phyloP scores from a whole-genome alignment of 2,888 invertebrate genomes.

The Drosophila quinaria region DNA sequence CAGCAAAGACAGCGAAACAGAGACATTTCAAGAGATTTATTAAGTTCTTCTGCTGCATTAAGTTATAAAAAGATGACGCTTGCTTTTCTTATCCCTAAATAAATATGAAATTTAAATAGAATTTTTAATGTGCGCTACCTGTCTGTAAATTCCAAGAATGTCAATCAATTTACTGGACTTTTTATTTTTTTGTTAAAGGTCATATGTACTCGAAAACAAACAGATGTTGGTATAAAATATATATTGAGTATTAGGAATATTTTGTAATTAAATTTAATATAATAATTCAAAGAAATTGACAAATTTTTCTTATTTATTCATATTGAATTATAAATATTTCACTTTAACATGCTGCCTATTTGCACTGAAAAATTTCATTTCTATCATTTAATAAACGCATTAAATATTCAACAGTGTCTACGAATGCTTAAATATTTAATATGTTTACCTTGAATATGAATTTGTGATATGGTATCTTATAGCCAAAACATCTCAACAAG shows the following conservation, averaged over 20 bases:
- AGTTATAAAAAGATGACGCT: constrained; percentile 20
- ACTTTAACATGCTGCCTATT: no score
- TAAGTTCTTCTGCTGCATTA: constrained; percentile 31
- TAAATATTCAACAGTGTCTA: no score
- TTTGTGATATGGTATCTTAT: neutral
- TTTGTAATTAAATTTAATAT: no score
- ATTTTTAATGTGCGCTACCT: constrained; percentile 14
- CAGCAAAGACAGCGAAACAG: neutral
- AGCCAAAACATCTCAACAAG: neutral
- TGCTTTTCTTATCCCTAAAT: neutral
- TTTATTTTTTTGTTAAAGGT: neutral
- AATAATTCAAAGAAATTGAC: no score
- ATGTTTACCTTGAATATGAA: neutral
- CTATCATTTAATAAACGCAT: neutral
- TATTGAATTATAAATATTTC: no score
- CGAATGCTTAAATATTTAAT: no score
- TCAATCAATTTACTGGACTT: neutral
- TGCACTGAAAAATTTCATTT: neutral
- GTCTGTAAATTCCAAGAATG: constrained; percentile 10
- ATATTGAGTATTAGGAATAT: neutral
- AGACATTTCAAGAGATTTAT: constrained; percentile 30
- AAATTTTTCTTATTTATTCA: no score
- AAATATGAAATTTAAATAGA: constrained; percentile 22
- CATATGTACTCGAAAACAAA: neutral
- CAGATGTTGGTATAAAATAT: neutral